Evolutionary conservation across 2,113 vertebrate species (phyloP), one percentile per base, ranked within the genome.

Genomic region (Taxidea taxus): DNA sequence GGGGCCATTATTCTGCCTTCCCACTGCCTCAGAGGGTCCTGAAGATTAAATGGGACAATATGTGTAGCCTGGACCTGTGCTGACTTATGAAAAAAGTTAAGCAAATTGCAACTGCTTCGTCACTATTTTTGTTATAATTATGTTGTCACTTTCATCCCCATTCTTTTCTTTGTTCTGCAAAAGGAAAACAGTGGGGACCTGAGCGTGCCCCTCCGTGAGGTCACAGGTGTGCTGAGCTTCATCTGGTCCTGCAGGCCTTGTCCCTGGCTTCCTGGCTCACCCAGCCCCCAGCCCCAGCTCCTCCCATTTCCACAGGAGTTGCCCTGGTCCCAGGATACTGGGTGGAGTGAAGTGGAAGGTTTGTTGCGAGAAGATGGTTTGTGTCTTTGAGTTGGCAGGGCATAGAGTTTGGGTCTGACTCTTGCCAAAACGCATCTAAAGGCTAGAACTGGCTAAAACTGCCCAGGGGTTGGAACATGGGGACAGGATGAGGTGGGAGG

Each of bases 101-200:
- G 42, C 74, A 78, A 49, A 78, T 29, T 49, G 42, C 11, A 44
- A 56, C 72, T 37, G 42, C 74, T 49, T 70, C 14, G 14, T 31
- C 27, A 60, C n/a, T 34, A 27, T n/a, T 37, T 3, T 64, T 20
- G 3, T 21, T 7, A 23, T 34, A 29, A 8, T 44, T 62, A 34
- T 70, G 39, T 29, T 16, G 25, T 31, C 25, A 49, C 60, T n/a
- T 29, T 64, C 31, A 31, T 23, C 64, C 10, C 15, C n/a, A 39
- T 18, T 31, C 29, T 29, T 66, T 81, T 37, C 74, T n/a, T 81
- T 23, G 51, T 75, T 81, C 27, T 27, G 14, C 14, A 18, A 64
- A 37, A 66, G 54, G 88, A 80, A 6, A 42, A 18, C 27, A 7
- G 21, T 87, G 60, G 31, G 91, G 94, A 95, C 92, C 97, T 97